phyloP scores from a whole-genome alignment of 2,888 invertebrate species.

The Oeneis ivallda region DNA sequence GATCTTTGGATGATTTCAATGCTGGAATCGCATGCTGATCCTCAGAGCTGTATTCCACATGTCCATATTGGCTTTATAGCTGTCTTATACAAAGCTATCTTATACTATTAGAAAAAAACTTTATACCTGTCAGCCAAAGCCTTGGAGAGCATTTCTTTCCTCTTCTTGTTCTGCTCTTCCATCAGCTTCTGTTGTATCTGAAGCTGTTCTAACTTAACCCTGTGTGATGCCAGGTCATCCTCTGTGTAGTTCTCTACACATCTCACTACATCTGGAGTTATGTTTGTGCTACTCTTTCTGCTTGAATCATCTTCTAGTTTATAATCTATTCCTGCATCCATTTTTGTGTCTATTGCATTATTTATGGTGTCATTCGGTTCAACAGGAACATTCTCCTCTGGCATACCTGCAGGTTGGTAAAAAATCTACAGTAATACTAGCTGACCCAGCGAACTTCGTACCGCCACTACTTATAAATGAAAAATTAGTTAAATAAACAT shows the following conservation, averaged over 20 bases:
- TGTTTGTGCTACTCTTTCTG: slow-evolving; percentile 48
- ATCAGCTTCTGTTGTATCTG: slow-evolving; percentile 87
- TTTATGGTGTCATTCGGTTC: slow-evolving; percentile 1
- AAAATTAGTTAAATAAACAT: no score
- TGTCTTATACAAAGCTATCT: no score
- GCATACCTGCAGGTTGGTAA: background rate
- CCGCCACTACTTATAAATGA: no score
- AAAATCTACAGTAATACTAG: background rate
- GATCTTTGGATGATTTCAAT: no score
- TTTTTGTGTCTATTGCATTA: background rate
- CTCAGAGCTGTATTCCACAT: no score
- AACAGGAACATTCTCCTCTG: slow-evolving; percentile 45
- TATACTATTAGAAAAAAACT: background rate
- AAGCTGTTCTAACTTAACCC: slow-evolving; percentile 84
- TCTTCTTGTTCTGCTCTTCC: slow-evolving; percentile 89
- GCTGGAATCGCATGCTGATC: no score
- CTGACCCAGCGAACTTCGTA: no score
- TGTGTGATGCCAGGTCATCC: slow-evolving; percentile 67
- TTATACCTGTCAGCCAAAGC: slow-evolving; percentile 87
- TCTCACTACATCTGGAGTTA: slow-evolving; percentile 61
- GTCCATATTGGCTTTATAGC: no score
- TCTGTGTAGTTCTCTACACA: slow-evolving; percentile 64
- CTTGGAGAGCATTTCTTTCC: slow-evolving; percentile 86
- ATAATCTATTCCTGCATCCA: slow-evolving; percentile 26
- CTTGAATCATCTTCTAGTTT: slow-evolving; percentile 32